Conservation (phyloP, 2,113 vertebrate genomes). For the Mustela nigripes region DNA sequence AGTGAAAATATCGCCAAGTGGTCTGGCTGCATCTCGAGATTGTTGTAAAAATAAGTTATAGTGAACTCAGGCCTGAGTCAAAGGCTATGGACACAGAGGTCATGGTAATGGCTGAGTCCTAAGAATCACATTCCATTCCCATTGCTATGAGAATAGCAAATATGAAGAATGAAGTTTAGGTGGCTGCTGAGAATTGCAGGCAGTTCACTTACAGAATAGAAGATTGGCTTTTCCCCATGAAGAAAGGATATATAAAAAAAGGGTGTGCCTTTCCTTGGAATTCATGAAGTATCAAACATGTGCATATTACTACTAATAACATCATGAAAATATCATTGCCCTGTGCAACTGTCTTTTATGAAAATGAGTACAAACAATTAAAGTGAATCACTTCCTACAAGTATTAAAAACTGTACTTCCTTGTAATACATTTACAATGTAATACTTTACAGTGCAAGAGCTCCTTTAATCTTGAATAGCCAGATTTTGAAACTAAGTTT, state of each 20-base stretch:
- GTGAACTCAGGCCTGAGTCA: slow-evolving; percentile 70
- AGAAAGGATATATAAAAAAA: not conserved
- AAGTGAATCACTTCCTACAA: not conserved
- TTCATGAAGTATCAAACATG: not conserved
- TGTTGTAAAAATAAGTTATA: slow-evolving; percentile 71
- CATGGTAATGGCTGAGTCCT: not conserved
- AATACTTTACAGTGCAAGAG: not conserved
- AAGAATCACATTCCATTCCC: slow-evolving; percentile 79
- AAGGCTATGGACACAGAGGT: slow-evolving; percentile 70
- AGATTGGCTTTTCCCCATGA: not conserved
- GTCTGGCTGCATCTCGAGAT: slow-evolving; percentile 68
- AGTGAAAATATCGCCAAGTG: slow-evolving; percentile 67
- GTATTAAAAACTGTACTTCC: not conserved
- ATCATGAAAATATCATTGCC: not conserved
- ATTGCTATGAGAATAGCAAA: slow-evolving; percentile 81
- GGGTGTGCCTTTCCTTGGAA: not conserved
- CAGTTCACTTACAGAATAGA: not conserved
- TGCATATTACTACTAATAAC: not conserved
- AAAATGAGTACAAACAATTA: not conserved
- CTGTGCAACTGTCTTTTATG: not conserved
- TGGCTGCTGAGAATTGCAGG: slow-evolving; percentile 22
- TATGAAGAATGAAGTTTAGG: slow-evolving; percentile 62
- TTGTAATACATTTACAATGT: not conserved
- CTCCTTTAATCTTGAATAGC: not conserved
- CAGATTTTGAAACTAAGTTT: slow-evolving; percentile 10